Base-by-base conservation (phyloP, 1,140 invertebrate genomes). In the Dinoponera quadriceps region DNA sequence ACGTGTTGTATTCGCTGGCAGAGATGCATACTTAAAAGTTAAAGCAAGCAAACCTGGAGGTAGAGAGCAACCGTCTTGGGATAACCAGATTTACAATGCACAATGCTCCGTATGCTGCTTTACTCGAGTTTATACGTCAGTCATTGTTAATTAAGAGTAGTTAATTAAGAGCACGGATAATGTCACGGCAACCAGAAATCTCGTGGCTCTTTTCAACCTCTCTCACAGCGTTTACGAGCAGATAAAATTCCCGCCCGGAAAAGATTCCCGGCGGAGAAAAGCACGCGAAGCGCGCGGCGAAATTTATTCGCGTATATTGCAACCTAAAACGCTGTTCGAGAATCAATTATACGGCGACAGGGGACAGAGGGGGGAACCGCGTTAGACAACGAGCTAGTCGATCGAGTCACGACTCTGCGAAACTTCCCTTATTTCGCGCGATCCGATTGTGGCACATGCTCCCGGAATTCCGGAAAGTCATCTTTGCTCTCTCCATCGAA, bases 121-220 rank as follows among this genome's bases (percentile, higher is more conserved):
- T 74, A 75, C 62, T 51, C 25, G 72, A 62, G 29, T 49, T 44
- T 75, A 49, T 59, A 27, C 16, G 71, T 57, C 71, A 74, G 38
- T 74, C 55, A 62, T 74, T 62, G 33, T 75, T 75, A 75, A 75
- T 75, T 62, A 62, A 62, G 22, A 29, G 25, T 27, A 60, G 33
- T 74, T 75, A 75, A 75, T 75, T 75, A 75, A 75, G 72, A 75
- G 18, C 57, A 33, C 38, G 57, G 57, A 75, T 75, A 75, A 75
- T 62, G 57, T 49, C 57, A 62, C 38, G 57, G 57, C 29, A 62
- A 49, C 38, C 57, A 75, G 73, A 75, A 63, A 75, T 75, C 49
- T 48, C 59, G 73, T 14, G 38, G 38, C 20, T 25, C 73, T 75
- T 75, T 75, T 75, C 72, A 75, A 65, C 38, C 73, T 29, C 73